Evolutionary conservation across 2,797 vertebrate species (phyloP).

Genomic region (Sternotherus odoratus): DNA sequence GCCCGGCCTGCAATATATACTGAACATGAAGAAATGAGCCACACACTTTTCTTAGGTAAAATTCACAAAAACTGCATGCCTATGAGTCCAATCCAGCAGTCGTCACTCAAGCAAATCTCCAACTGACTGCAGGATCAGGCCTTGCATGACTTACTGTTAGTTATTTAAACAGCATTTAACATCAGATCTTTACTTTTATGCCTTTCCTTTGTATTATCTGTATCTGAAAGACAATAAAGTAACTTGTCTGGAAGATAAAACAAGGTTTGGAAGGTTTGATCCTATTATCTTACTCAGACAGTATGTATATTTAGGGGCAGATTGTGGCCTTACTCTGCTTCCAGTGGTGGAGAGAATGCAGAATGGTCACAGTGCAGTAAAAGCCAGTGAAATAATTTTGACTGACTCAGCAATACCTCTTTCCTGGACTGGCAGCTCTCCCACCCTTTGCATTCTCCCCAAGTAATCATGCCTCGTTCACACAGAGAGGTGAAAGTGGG

Average conservation of each 20-base stretch:
- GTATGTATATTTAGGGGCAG: background rate
- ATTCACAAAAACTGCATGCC: background rate
- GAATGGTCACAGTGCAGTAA: background rate
- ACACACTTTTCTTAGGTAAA: background rate
- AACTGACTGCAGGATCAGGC: background rate
- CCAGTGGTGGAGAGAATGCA: background rate
- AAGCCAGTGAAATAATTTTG: background rate
- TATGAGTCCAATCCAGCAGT: background rate
- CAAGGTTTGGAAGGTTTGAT: background rate
- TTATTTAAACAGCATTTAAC: background rate
- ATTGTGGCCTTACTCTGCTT: background rate
- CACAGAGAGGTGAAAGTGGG: background rate
- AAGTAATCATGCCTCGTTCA: background rate
- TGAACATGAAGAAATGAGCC: background rate
- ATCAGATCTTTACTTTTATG: background rate
- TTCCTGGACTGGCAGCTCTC: background rate
- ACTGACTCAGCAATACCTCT: background rate
- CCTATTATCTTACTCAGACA: background rate
- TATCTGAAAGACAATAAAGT: background rate
- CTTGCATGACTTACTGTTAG: background rate
- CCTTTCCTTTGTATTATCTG: background rate
- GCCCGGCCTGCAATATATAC: background rate
- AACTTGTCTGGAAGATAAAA: background rate
- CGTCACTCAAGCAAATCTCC: background rate
- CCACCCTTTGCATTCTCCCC: background rate